Conservation (phyloP, 64 coral and sea anemone species). For the Catalaphyllia jardinei region DNA sequence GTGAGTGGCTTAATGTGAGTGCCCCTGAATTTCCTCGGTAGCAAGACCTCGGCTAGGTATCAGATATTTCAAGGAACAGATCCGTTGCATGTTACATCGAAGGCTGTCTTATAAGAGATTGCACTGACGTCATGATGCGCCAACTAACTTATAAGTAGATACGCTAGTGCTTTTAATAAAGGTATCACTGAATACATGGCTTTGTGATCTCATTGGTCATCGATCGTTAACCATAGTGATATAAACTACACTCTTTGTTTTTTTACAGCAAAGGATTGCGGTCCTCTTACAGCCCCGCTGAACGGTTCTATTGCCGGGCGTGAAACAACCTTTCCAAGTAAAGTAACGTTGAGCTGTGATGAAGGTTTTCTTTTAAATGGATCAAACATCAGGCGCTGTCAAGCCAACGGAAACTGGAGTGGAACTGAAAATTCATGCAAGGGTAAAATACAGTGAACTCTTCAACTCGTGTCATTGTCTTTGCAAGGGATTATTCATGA, state of each 20-base stretch:
- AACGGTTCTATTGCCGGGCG: conserved; percentile 43
- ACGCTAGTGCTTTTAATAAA: no score
- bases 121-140: no score
- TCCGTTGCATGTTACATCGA: no score
- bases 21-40: no score
- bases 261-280: conserved; percentile 54
- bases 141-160: no score
- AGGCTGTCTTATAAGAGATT: no score
- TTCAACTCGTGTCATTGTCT: no score
- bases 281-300: conserved; percentile 26
- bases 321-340: conserved; percentile 48
- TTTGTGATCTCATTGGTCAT: no score
- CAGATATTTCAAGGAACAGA: no score
- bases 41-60: no score
- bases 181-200: no score
- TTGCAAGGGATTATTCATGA: background rate
- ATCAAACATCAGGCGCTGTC: conserved; percentile 11
- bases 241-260: background rate
- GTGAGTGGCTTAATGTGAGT: no score
- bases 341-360: conserved; percentile 6
- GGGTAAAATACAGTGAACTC: conserved; percentile 1
- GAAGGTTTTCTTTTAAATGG: conserved; percentile 37
- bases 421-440: conserved; percentile 4
- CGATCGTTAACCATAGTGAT: background rate
- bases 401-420: conserved; percentile 33